Evolutionary conservation across 2,888 invertebrate genomes (phyloP).

Genomic region (Bellardia bayeri): DNA sequence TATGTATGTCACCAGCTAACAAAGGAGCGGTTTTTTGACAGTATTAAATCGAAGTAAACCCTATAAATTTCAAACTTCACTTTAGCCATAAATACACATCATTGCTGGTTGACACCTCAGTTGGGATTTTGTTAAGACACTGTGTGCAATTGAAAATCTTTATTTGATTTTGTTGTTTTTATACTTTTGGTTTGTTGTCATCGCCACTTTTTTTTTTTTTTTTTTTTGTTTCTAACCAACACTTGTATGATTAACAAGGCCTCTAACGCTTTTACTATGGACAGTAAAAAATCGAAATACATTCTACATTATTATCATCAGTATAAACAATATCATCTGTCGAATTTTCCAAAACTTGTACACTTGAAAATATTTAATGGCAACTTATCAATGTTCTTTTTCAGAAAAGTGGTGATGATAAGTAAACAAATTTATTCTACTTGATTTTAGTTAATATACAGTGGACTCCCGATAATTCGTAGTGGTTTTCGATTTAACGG

Average conservation of each 20-base stretch:
- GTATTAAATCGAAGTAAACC: constrained; percentile 65
- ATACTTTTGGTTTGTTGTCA: not conserved
- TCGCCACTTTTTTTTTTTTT: not conserved
- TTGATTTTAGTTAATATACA: too few species aligned
- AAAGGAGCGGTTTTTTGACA: constrained; percentile 69
- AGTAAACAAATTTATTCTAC: too few species aligned
- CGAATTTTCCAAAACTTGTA: not conserved
- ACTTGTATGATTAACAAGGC: constrained; percentile 2
- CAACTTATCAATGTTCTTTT: not conserved
- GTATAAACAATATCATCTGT: not conserved
- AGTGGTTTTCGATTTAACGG: too few species aligned
- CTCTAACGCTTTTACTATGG: not conserved
- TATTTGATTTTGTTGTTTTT: not conserved
- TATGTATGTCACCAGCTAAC: constrained; percentile 45
- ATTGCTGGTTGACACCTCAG: constrained; percentile 61
- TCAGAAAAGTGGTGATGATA: too few species aligned
- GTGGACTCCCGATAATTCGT: too few species aligned
- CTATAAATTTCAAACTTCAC: constrained; percentile 62
- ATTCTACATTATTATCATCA: not conserved
- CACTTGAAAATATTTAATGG: not conserved
- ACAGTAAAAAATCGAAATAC: not conserved
- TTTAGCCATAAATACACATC: constrained; percentile 67
- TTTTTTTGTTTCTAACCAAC: not conserved
- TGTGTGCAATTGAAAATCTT: constrained; percentile 28
- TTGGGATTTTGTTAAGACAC: constrained; percentile 60